Percentiles rank a stretch among this genome's conserved stretches.
phyloP scores from a whole-genome alignment of 1,140 invertebrate species.

The Himalopsyche phryganea region DNA sequence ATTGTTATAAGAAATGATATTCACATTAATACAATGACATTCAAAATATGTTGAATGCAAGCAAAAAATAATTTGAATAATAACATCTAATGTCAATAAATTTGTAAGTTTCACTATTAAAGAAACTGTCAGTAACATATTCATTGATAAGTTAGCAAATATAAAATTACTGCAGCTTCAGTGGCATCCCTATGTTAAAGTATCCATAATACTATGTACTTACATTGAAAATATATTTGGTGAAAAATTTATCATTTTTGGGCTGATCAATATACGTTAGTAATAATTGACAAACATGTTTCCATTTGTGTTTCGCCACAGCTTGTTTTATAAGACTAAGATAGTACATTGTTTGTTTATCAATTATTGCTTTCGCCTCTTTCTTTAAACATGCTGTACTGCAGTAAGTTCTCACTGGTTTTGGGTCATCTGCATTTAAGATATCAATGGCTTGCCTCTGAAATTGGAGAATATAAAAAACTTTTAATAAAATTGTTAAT shows the following conservation, averaged over 20 bases:
- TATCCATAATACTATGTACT: too few relatives aligned
- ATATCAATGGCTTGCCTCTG: constrained; percentile 21
- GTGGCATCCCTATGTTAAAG: too few relatives aligned
- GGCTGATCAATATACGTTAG: constrained; percentile 21
- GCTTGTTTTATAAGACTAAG: constrained; percentile 21
- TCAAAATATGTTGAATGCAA: too few relatives aligned
- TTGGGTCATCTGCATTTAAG: constrained; percentile 12
- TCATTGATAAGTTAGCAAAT: too few relatives aligned
- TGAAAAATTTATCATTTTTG: constrained; percentile 5
- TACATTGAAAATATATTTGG: constrained; percentile 21
- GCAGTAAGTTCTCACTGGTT: not conserved
- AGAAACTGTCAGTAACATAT: too few relatives aligned
- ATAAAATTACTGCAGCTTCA: too few relatives aligned
- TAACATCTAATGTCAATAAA: too few relatives aligned
- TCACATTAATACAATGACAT: too few relatives aligned
- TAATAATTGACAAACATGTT: constrained; percentile 18
- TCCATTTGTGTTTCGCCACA: constrained; percentile 21
- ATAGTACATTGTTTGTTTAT: constrained; percentile 12
- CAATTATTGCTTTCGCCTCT: not conserved
- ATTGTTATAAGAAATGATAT: too few relatives aligned
- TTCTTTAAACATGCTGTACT: not conserved
- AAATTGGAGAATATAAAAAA: not conserved
- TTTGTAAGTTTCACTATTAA: too few relatives aligned
- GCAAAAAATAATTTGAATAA: too few relatives aligned
- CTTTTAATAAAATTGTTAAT: too few relatives aligned